Evolutionary conservation across 2,797 vertebrate genomes (phyloP), one percentile per base, ranked within the genome.

Genomic region (Darevskia mixta): DNA sequence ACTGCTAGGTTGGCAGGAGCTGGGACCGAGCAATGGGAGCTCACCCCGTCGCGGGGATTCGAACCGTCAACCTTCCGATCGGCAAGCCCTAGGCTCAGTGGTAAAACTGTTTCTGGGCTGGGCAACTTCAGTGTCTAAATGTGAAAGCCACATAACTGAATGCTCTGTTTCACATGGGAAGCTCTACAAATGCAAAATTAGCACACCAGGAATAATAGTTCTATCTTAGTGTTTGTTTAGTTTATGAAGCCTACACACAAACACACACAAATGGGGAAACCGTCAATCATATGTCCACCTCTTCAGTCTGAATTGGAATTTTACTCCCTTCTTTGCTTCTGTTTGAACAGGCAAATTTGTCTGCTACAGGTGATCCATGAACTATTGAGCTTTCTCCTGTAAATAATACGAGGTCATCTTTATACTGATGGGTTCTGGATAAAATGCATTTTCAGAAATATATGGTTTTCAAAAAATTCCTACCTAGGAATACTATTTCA

Each of bases 401-500:
- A 41, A 2, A 66, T 23, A 9, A 7, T 13, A 43, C 8, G 32
- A n/a, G 49, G 25, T 81, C 32, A 38, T 13, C 2, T 64, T 27
- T 58, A 64, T 7, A 66, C 8, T 25, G 4, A 10, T 23, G 4
- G 13, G 23, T 35, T 80, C 58, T 61, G 35, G 35, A 66, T 81
- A 66, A 38, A 41, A 10, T 66, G 5, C 23, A 13, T 35, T 82
- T 45, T 82, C 18, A 87, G 55, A 83, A 88, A 58, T 15, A 35
- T 0, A 76, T 18, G 85, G 86, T 88, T 17, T 77, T 8, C 76
- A 69, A 75, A 88, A 93, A 64, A 58, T 27, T 77, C 86, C 67
- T 20, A 38, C 20, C 11, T n/a, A 49, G 78, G 82, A 69, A 43
- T 80, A 82, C 66, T 89, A 82, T 45, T 71, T 91, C 88, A 87